These are phyloP conservation scores for Leptopilina clavipes DNA, from an alignment of 1,140 invertebrate species.

Conservation along the genomic window DNA sequence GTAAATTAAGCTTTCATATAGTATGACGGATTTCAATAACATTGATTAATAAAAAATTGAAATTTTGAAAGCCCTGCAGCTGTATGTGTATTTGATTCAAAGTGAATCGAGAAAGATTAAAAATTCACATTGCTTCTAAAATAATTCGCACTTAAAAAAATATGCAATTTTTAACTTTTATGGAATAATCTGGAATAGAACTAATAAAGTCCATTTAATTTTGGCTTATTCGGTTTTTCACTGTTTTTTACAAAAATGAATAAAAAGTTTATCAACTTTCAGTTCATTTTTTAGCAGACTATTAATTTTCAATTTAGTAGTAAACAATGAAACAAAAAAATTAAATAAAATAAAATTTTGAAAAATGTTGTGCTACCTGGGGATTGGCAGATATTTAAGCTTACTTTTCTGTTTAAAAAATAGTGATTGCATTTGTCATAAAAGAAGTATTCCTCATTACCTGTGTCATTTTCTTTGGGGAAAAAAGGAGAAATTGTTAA, in stretches of 20 bases:
- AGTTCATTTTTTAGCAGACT: neutral
- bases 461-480: neutral
- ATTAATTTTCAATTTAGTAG: neutral
- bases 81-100: neutral
- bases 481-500: neutral
- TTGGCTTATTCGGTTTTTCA: neutral
- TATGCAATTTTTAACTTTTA: neutral
- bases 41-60: neutral
- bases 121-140: slow-evolving; percentile 5
- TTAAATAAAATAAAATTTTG: too few relatives aligned
- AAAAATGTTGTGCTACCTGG: too few relatives aligned
- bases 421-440: neutral
- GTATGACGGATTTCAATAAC: neutral
- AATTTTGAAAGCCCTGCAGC: neutral
- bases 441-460: neutral
- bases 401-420: too few relatives aligned
- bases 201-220: slow-evolving; percentile 12
- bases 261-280: neutral
- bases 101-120: neutral
- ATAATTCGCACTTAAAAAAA: neutral
- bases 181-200: neutral
- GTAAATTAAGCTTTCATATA: too few relatives aligned
- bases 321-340: too few relatives aligned
- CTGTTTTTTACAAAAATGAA: neutral
- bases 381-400: too few relatives aligned